Conservation (phyloP, 2,797 vertebrate species). For the Paedocypris micromegethes region DNA sequence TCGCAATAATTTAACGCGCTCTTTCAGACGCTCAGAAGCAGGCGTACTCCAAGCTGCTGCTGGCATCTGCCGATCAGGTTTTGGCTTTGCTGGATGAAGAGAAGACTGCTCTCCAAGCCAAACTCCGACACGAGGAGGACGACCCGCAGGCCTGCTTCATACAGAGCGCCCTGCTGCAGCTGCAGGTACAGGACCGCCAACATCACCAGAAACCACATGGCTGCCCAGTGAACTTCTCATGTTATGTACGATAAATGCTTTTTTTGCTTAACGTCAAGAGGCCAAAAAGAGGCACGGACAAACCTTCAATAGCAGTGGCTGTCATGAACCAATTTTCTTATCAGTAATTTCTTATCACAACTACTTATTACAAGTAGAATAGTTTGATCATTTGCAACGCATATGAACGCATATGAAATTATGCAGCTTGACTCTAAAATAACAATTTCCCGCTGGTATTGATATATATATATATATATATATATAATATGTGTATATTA, state of each 20-base stretch:
- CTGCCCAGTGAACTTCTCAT: neutral
- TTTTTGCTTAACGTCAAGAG: neutral
- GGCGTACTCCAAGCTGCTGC: constrained; percentile 90
- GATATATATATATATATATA: too few species aligned
- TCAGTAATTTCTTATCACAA: too few species aligned
- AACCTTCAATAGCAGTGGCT: too few species aligned
- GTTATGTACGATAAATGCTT: neutral
- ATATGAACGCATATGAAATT: too few species aligned
- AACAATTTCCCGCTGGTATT: too few species aligned
- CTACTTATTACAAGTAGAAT: too few species aligned
- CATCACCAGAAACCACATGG: neutral
- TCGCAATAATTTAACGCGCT: constrained; percentile 2
- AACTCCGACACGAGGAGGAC: constrained; percentile 76
- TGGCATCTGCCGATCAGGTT: constrained; percentile 84
- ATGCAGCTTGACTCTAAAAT: too few species aligned
- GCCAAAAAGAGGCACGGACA: too few species aligned
- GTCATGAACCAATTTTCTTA: too few species aligned
- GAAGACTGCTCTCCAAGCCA: constrained; percentile 72
- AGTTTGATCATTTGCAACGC: too few species aligned
- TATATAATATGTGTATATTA: too few species aligned
- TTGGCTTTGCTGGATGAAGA: constrained; percentile 82
- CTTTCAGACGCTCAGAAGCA: constrained; percentile 77
- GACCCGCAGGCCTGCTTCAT: constrained; percentile 79
- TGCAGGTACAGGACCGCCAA: constrained; percentile 64
- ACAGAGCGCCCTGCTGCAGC: constrained; percentile 78